phyloP scores from a whole-genome alignment of 1,140 invertebrate species.

The Homarus americanus region DNA sequence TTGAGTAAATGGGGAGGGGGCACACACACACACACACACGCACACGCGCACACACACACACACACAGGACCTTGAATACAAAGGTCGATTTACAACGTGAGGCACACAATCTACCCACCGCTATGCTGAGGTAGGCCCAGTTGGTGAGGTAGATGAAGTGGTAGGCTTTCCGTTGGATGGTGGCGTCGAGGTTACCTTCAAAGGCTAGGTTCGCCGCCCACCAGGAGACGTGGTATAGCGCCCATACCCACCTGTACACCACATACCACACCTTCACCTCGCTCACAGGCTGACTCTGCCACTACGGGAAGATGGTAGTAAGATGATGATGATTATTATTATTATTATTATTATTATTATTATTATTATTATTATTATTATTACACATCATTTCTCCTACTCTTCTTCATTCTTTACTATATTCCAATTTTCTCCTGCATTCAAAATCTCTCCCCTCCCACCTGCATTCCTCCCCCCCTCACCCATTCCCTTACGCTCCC shows the following conservation, averaged over 20 bases:
- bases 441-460: no score
- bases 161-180: conserved; percentile 36
- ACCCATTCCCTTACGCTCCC: no score
- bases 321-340: no score
- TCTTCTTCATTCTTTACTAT: no score
- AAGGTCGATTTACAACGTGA: no score
- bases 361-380: no score
- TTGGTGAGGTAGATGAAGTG: conserved; percentile 68
- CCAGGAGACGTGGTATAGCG: conserved; percentile 55
- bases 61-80: no score
- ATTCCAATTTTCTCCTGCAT: no score
- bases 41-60: conserved; percentile 23
- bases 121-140: conserved; percentile 53
- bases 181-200: conserved; percentile 27
- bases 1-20: no score
- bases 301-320: conserved; percentile 29
- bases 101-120: conserved; percentile 48
- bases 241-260: conserved; percentile 55
- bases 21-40: conserved; percentile 30
- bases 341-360: no score
- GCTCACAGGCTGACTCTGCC: not conserved
- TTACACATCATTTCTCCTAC: no score
- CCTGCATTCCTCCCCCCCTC: no score
- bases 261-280: conserved; percentile 52
- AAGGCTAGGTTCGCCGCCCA: conserved; percentile 32